Percentiles rank a stretch among this genome's conserved stretches.
phyloP scores from a whole-genome alignment of 2,797 vertebrate species.

The Chelon labrosus region DNA sequence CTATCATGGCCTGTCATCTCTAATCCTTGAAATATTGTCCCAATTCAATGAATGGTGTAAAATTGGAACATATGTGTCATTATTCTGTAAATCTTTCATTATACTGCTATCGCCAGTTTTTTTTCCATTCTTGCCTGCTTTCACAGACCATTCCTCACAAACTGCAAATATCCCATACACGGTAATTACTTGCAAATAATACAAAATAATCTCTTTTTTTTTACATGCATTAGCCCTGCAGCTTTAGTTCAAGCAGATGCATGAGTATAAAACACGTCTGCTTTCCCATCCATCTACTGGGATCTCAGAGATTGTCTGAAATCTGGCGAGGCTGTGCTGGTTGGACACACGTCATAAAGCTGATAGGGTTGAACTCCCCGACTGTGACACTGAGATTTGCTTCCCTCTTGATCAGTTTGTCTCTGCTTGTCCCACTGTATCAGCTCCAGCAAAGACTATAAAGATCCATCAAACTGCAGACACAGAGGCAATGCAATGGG shows the following conservation, averaged over 20 bases:
- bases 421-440: conserved; percentile 51
- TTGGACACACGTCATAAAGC: conserved; percentile 77
- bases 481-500: conserved; percentile 50
- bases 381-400: conserved; percentile 68
- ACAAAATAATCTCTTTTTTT: too few relatives aligned
- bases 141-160: conserved; percentile 25
- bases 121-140: conserved; percentile 3
- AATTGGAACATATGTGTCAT: conserved; percentile 82
- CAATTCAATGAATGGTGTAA: conserved; percentile 69
- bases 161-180: conserved; percentile 24
- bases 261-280: conserved; percentile 24
- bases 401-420: conserved; percentile 68
- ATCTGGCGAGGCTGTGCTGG: conserved; percentile 72
- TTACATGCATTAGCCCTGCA: conserved; percentile 23
- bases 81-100: conserved; percentile 83
- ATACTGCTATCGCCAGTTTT: conserved; percentile 30
- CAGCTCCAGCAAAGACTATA: conserved; percentile 24
- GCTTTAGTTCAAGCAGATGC: conserved; percentile 41
- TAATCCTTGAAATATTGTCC: conserved; percentile 80
- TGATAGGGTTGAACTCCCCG: conserved; percentile 64
- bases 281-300: conserved; percentile 52
- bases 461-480: conserved; percentile 39
- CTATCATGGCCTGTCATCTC: conserved; percentile 69
- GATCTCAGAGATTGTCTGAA: conserved; percentile 63
- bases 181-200: conserved; percentile 27